phyloP scores from a whole-genome alignment of 1,140 invertebrate species.

The Cydia pomonella region DNA sequence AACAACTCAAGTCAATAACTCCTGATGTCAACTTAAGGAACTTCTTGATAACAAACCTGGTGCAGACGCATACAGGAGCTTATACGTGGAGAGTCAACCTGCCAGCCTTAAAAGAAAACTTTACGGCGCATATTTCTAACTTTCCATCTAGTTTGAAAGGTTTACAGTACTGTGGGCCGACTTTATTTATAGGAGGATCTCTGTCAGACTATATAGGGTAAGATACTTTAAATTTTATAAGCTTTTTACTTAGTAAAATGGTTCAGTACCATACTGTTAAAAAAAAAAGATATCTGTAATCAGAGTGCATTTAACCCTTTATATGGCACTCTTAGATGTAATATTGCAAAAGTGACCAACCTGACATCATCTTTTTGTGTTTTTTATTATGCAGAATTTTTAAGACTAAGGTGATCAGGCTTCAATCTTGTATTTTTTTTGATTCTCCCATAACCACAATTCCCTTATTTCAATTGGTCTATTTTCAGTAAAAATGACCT shows the following conservation, averaged over 20 bases:
- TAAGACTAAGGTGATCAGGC: no score
- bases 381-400: no score
- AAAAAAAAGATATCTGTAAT: no score
- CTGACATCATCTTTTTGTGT: no score
- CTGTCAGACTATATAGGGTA: constrained; percentile 90
- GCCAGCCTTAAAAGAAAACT: constrained; percentile 84
- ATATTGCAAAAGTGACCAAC: no score
- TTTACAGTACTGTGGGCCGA: constrained; percentile 84
- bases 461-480: not conserved
- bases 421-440: no score
- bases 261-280: no score
- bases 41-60: constrained; percentile 91
- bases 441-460: not conserved
- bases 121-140: constrained; percentile 83
- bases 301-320: no score
- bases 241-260: constrained; percentile 3
- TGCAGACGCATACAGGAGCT: constrained; percentile 82
- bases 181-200: constrained; percentile 91
- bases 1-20: constrained; percentile 67
- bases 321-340: no score
- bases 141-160: constrained; percentile 82
- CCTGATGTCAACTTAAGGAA: constrained; percentile 77
- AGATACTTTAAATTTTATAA: constrained; percentile 41
- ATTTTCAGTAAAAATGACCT: constrained; percentile 84
- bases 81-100: constrained; percentile 89